phyloP scores from a whole-genome alignment of 1,140 invertebrate species.

The Ladona fulva region DNA sequence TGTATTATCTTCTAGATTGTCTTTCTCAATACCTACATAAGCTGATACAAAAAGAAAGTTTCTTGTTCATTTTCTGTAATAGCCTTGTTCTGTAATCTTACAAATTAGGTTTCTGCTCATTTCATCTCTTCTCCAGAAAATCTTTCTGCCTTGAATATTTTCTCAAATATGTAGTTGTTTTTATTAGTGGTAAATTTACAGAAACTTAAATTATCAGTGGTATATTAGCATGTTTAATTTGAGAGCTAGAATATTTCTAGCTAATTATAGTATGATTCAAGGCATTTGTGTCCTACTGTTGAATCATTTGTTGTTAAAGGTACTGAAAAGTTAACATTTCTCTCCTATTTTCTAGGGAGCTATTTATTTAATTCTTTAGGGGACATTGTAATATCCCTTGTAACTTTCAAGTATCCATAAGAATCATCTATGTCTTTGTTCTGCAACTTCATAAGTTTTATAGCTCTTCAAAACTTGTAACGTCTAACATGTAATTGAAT shows the following conservation, averaged over 20 bases:
- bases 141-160: background rate
- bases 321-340: background rate
- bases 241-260: background rate
- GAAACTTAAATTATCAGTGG: background rate
- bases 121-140: background rate
- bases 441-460: background rate
- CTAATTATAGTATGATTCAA: background rate
- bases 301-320: background rate
- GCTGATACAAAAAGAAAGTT: background rate
- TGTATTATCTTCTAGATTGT: background rate
- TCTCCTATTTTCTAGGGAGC: background rate
- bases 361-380: slow-evolving; percentile 5
- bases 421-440: background rate
- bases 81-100: background rate
- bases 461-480: background rate
- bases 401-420: background rate
- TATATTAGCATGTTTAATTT: background rate
- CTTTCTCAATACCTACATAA: background rate
- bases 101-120: background rate
- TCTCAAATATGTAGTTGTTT: background rate
- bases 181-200: background rate
- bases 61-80: background rate
- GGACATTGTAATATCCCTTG: background rate
- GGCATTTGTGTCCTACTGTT: background rate
- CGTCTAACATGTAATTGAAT: background rate